These are phyloP conservation scores for Zygaena filipendulae DNA, from an alignment of 2,888 invertebrate species.

Conservation along the genomic window DNA sequence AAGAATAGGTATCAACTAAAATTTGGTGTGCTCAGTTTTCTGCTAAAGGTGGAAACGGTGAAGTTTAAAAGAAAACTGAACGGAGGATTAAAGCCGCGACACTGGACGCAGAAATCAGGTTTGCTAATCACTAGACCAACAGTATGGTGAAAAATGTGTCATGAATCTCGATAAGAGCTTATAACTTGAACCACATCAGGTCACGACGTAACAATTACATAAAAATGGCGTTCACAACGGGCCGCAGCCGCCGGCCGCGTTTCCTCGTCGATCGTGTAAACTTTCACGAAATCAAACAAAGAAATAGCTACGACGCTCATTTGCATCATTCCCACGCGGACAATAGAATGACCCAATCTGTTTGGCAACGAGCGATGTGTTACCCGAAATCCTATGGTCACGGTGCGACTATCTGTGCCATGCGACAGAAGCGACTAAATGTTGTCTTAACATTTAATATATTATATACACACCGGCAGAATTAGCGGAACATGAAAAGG, in stretches of 20 bases:
- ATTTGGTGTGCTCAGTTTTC: no score
- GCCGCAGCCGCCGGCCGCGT: constrained; percentile 51
- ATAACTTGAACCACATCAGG: constrained; percentile 24
- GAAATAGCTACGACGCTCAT: constrained; percentile 64
- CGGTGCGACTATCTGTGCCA: constrained; percentile 24
- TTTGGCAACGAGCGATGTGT: constrained; percentile 60
- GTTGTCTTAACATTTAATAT: no score
- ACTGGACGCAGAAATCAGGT: no score
- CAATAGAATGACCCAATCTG: constrained; percentile 65
- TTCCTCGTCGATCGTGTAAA: constrained; percentile 67
- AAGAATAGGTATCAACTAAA: no score
- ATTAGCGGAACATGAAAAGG: no score
- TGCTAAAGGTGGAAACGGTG: no score
- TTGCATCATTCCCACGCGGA: constrained; percentile 67
- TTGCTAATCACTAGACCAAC: no score
- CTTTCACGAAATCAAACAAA: constrained; percentile 70
- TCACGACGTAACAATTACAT: constrained; percentile 66
- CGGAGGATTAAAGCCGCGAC: no score
- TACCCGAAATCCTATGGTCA: constrained; percentile 58
- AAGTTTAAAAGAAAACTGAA: no score
- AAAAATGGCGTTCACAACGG: constrained; percentile 65
- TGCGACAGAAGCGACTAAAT: neutral
- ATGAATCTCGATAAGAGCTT: neutral
- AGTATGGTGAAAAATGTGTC: no score
- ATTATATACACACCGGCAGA: no score